phyloP scores from a whole-genome alignment of 2,888 invertebrate genomes.

The Aricia artaxerxes region DNA sequence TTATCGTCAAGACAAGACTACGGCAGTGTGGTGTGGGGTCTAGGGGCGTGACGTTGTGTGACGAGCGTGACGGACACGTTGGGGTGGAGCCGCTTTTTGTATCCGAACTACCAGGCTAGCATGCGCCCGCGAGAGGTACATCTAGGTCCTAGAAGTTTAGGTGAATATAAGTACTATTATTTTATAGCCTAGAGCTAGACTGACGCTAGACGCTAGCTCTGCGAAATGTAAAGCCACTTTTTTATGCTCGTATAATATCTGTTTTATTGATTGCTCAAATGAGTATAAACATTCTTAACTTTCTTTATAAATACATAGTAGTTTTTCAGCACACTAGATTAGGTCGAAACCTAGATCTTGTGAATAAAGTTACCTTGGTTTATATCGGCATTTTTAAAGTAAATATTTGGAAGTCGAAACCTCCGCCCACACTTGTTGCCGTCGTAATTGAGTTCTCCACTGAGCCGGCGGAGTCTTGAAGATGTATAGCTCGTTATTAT shows the following conservation, averaged over 20 bases:
- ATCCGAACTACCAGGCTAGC: constrained; percentile 55
- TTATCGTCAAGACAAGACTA: background rate
- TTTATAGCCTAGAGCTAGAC: background rate
- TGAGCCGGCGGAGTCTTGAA: constrained; percentile 11
- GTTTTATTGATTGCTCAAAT: background rate
- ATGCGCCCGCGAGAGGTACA: constrained; percentile 45
- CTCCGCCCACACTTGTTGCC: constrained; percentile 30
- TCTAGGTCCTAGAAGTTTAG: background rate
- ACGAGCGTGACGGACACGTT: constrained; percentile 8
- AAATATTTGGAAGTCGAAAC: constrained; percentile 24
- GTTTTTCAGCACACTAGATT: background rate
- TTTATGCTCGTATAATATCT: background rate
- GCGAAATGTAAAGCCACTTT: background rate
- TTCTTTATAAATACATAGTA: background rate
- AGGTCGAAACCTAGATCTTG: constrained; percentile 1
- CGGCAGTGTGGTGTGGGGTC: background rate
- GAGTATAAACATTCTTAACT: background rate
- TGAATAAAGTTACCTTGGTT: constrained; percentile 19
- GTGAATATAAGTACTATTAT: background rate
- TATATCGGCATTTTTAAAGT: constrained; percentile 23
- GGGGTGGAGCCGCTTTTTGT: constrained; percentile 28
- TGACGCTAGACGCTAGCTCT: background rate
- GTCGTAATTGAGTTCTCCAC: constrained; percentile 30
- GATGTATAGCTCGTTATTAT: constrained; percentile 29
- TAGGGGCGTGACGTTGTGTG: constrained; percentile 5